Base-by-base conservation (phyloP, 2,113 vertebrate species). In the Colinus virginianus region DNA sequence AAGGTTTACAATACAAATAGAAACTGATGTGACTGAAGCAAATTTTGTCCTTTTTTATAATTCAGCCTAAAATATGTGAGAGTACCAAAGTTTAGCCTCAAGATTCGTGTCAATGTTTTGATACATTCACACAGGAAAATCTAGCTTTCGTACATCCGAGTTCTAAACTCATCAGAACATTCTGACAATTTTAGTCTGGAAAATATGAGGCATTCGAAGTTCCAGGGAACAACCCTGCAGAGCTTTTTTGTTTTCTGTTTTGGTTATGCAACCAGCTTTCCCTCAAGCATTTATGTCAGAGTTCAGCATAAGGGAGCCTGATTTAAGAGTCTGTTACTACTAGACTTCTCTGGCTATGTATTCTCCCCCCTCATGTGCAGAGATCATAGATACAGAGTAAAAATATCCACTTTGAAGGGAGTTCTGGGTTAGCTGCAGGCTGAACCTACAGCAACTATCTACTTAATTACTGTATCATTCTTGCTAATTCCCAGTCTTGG, bases 171-270 rank as follows among this genome's bases (percentile, higher is more conserved):
- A 90, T 84, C 69, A 68, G 62, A 92, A 75, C 32, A 77, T 55
- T 90, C 69, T 45, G 42, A 90, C 49, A 83, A 79, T 87, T 87
- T 87, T 45, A 85, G 71, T 91, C 79, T 74, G 96, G 91, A 96
- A 94, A 93, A 93, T 51, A 80, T 63, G 82, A 95, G 76, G 46
- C 32, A 59, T 23, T 32, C 58, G 49, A 17, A 82, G 49, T 83
- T 87, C 4, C 55, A 83, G 30, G 18, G 81, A 87, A 91, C 66
- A 91, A 72, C 38, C 36, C 36, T 34, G 30, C 34, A 87, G 64
- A 61, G 34, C 3, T 71, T 76, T 82, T 75, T 79, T 36, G n/a
- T 2, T 63, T 38, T 79, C 62, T 13, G 2, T 63, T 88, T 68
- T 76, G 22, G 9, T 94, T 85, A 66, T 20, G 34, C 59, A 87